Evolutionary conservation across 1,140 invertebrate genomes (phyloP).

Genomic region (Orussus abietinus): DNA sequence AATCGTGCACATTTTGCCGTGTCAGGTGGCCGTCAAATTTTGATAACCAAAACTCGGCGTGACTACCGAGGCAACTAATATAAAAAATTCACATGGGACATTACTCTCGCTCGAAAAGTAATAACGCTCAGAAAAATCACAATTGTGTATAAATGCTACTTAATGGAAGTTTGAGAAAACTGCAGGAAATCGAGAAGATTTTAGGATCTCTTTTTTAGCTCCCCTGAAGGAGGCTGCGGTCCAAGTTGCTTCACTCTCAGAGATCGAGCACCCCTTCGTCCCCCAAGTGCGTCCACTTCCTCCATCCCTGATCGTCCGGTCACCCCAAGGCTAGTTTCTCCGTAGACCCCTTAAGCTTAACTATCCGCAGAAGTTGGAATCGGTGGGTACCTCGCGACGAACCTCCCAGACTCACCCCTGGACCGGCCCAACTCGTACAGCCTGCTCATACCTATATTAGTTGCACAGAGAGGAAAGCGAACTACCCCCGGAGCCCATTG

Average conservation of each 20-base stretch:
- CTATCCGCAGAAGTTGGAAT: slow-evolving; percentile 38
- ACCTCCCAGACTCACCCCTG: slow-evolving; percentile 15
- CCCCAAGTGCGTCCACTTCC: slow-evolving; percentile 24
- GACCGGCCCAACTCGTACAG: slow-evolving; percentile 10
- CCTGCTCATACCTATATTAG: too few species aligned
- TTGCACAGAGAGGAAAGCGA: not conserved
- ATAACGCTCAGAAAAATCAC: too few species aligned
- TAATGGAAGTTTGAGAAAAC: too few species aligned
- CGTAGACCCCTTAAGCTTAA: slow-evolving; percentile 37
- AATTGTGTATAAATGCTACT: too few species aligned
- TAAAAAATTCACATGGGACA: too few species aligned
- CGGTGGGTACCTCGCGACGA: slow-evolving; percentile 31
- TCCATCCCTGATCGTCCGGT: slow-evolving; percentile 34
- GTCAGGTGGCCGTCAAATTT: too few species aligned
- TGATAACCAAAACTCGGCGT: too few species aligned
- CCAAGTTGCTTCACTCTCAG: slow-evolving; percentile 30
- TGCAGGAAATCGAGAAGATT: too few species aligned
- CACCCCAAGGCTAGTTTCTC: slow-evolving; percentile 35
- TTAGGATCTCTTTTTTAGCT: too few species aligned
- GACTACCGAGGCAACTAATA: too few species aligned
- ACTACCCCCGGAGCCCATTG: slow-evolving; percentile 1
- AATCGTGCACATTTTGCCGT: not conserved
- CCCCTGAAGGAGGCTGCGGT: slow-evolving; percentile 38
- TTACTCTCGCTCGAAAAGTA: too few species aligned
- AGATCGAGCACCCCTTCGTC: slow-evolving; percentile 29